These are phyloP conservation scores for Itoplectis maculator DNA, from an alignment of 2,888 invertebrate genomes.

Conservation along the genomic window DNA sequence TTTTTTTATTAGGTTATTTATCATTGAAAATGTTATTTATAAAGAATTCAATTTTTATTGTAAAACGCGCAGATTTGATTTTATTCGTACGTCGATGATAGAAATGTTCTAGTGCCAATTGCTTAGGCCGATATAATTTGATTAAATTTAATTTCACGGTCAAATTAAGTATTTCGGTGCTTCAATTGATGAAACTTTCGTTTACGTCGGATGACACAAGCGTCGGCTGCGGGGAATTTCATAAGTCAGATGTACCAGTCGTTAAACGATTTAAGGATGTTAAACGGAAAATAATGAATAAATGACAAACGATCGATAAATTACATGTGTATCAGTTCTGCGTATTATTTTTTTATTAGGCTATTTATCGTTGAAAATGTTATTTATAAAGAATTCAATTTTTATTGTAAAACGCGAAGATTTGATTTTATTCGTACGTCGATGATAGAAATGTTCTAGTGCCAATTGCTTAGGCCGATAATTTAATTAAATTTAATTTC, in stretches of 20 bases:
- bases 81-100: slow-evolving; percentile 9
- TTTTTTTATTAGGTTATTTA: not conserved
- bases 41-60: not conserved
- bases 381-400: not conserved
- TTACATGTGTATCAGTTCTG: too few relatives aligned
- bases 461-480: not conserved
- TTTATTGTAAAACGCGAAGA: not conserved
- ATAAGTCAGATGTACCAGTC: too few relatives aligned
- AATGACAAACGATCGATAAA: too few relatives aligned
- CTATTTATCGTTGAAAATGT: not conserved
- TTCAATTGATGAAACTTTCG: slow-evolving; percentile 10
- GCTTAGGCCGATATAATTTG: not conserved
- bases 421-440: slow-evolving; percentile 1
- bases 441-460: not conserved
- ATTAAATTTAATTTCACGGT: not conserved
- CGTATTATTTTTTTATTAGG: not conserved
- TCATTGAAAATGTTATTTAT: not conserved
- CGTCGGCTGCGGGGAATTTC: not conserved
- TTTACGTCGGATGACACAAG: not conserved
- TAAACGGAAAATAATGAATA: too few relatives aligned
- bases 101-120: not conserved
- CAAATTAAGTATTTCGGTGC: slow-evolving; percentile 1
- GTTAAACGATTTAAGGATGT: too few relatives aligned
- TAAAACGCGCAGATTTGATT: not conserved
- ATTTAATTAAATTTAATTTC: not conserved